Evolutionary conservation across 2,113 vertebrate genomes (phyloP), one percentile per base, ranked within the genome.

Genomic region (Odocoileus virginianus): DNA sequence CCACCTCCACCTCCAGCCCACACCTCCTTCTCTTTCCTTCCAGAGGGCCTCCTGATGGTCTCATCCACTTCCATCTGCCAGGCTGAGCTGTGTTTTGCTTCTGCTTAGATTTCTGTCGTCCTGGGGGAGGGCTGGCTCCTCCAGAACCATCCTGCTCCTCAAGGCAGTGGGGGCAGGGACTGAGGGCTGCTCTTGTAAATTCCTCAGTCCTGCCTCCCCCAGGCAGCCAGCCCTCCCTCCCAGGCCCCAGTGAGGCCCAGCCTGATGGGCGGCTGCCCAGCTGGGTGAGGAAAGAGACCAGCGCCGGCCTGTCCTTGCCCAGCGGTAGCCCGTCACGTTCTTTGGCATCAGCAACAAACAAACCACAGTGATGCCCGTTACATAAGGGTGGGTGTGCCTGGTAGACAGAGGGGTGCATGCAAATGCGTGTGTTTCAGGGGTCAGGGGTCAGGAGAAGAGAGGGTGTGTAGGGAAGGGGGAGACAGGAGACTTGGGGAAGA

Each of bases 371-470:
- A 71, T 87, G 17, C 36, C 86, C 1, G 0, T 87, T 58, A 89
- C 2, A 4, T 55, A 81, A 97, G 19, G 52, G n/a, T 8, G 45
- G 82, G 50, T 11, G 36, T 74, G 52, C 79, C 40, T 4, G 57
- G 12, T 36, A 13, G 25, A 28, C 1, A 7, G 71, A 25, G 3
- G 21, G 28, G 1, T 55, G 12, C 4, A 9, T 57, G 7, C 43
- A 30, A 0, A 1, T n/a, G 54, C 1, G 7, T 19, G 15, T 12
- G 7, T 11, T 45, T 27, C 0, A 4, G 43, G 6, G 5, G 23
- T 17, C 4, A 6, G 27, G 36, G 15, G 5, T 14, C 1, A 21
- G 40, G 28, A 45, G 60, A 14, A 28, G 52, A 76, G 10, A 28
- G 33, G n/a, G 11, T 47, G 9, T 33, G 17, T 16, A 5, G 13